Base-by-base conservation (phyloP, 2,113 vertebrate species). In the Gadus macrocephalus region DNA sequence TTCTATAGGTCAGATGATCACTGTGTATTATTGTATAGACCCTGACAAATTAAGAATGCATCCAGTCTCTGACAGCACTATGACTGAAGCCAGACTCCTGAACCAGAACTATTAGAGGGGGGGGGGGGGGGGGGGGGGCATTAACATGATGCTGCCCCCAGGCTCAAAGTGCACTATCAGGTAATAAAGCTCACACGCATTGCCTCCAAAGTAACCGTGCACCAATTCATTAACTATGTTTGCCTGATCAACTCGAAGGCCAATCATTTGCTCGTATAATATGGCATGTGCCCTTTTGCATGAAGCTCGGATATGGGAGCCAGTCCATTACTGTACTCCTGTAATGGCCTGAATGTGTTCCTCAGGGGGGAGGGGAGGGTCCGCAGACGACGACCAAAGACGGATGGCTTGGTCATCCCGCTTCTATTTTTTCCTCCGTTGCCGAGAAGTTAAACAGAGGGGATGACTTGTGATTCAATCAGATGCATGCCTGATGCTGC, bases 251-350 rank as follows among this genome's bases (percentile, higher is more conserved):
- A 68, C 84, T 89, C 64, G 79, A 75, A 71, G 74, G 78, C 59
- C 69, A 80, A 71, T 76, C 15, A 87, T 79, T 83, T 66, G 58
- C 71, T 70, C 62, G 77, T 76, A 71, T 78, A 85, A 81, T 73
- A 68, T 73, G 78, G 66, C 82, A 70, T 84, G 80, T 88, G 83
- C 75, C 83, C 81, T 87, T 87, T 90, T 87, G 65, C 71, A 77
- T 81, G 73, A 67, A 20, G 73, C 49, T 38, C 35, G 60, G 35
- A 69, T 85, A 78, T 25, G 77, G 81, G 80, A 82, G 73, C 86
- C 81, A 81, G 68, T 74, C 65, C 59, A 71, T 74, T 64, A 76
- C 72, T 76, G 70, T 53, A 31, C 61, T 38, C 31, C 75, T 73
- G 66, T 77, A 78, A 73, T 49, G 68, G 66, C 77, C 78, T 62